phyloP scores from a whole-genome alignment of 2,888 invertebrate species.

The Prosopocoilus inquinatus region DNA sequence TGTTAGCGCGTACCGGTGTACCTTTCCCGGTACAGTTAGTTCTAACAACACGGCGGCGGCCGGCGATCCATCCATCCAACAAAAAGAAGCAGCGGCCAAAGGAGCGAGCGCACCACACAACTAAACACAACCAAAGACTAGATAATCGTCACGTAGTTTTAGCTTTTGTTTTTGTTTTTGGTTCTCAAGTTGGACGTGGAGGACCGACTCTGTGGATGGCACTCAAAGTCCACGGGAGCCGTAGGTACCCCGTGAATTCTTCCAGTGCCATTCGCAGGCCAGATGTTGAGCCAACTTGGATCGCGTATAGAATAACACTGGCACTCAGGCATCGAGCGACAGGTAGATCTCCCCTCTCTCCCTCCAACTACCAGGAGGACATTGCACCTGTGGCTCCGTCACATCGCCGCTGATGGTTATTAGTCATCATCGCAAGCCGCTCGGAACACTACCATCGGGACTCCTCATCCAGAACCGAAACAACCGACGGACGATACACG shows the following conservation, averaged over 20 bases:
- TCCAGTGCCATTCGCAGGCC: slow-evolving; percentile 81
- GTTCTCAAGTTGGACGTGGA: slow-evolving; percentile 7
- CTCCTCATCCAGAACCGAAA: slow-evolving; percentile 1
- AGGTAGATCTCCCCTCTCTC: slow-evolving; percentile 39
- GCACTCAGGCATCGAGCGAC: slow-evolving; percentile 40
- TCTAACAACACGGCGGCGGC: slow-evolving; percentile 7
- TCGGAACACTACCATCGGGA: slow-evolving; percentile 27
- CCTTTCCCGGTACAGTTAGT: slow-evolving; percentile 15
- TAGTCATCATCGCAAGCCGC: slow-evolving; percentile 38
- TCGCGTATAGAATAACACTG: slow-evolving; percentile 23
- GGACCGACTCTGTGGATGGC: slow-evolving; percentile 56
- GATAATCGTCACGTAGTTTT: slow-evolving; percentile 10
- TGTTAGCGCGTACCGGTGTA: slow-evolving; percentile 9
- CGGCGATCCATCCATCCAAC: background rate
- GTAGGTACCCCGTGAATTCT: slow-evolving; percentile 76
- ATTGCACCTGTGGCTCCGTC: slow-evolving; percentile 49
- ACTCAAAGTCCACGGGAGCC: slow-evolving; percentile 70
- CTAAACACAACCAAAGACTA: background rate
- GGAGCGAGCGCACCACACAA: slow-evolving; percentile 10
- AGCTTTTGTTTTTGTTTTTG: background rate
- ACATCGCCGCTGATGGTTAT: slow-evolving; percentile 46
- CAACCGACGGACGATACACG: background rate
- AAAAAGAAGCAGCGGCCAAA: slow-evolving; percentile 8
- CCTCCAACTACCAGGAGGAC: slow-evolving; percentile 39
- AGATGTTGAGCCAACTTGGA: slow-evolving; percentile 20